A percentile compares a stretch with the other conserved stretches of the same genome.
phyloP scores from a whole-genome alignment of 2,888 invertebrate species.

The Syrista parreyssii region DNA sequence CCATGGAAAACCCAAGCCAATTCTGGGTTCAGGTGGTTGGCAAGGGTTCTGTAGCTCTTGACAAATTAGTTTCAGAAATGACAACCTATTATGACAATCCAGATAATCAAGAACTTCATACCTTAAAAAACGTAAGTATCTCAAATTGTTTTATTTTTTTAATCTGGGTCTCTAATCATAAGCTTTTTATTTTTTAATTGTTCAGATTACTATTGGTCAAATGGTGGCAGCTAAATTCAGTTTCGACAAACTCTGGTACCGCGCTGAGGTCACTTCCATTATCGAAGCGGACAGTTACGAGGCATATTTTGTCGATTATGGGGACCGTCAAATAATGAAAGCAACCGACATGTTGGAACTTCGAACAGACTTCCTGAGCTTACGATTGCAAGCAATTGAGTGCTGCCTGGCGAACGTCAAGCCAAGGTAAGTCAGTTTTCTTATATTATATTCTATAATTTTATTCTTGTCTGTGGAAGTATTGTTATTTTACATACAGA shows the following conservation, averaged over 20 bases:
- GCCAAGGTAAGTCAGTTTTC: slow-evolving; percentile 65
- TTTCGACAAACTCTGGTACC: slow-evolving; percentile 87
- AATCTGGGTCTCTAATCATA: neutral
- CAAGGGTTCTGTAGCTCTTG: slow-evolving; percentile 79
- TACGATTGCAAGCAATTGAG: slow-evolving; percentile 88
- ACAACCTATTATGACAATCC: slow-evolving; percentile 79
- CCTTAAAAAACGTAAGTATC: slow-evolving; percentile 55
- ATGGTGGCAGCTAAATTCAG: slow-evolving; percentile 86
- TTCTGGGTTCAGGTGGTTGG: slow-evolving; percentile 92
- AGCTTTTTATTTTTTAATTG: slow-evolving; percentile 54
- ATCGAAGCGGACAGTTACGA: slow-evolving; percentile 73
- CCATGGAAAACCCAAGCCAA: slow-evolving; percentile 79
- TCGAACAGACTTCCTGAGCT: slow-evolving; percentile 78
- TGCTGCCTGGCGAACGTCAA: slow-evolving; percentile 83
- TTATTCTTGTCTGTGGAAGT: neutral
- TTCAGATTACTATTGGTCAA: slow-evolving; percentile 76
- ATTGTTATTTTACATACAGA: neutral
- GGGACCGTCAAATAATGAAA: slow-evolving; percentile 80
- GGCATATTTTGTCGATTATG: slow-evolving; percentile 89
- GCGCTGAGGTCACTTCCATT: slow-evolving; percentile 77
- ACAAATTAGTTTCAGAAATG: slow-evolving; percentile 85
- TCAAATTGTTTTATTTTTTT: slow-evolving; percentile 10
- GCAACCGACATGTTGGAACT: slow-evolving; percentile 78
- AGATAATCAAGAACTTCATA: slow-evolving; percentile 74
- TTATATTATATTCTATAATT: slow-evolving; percentile 6